phyloP scores from a whole-genome alignment of 2,888 invertebrate species.

The Rhagophthalmus giganteus region DNA sequence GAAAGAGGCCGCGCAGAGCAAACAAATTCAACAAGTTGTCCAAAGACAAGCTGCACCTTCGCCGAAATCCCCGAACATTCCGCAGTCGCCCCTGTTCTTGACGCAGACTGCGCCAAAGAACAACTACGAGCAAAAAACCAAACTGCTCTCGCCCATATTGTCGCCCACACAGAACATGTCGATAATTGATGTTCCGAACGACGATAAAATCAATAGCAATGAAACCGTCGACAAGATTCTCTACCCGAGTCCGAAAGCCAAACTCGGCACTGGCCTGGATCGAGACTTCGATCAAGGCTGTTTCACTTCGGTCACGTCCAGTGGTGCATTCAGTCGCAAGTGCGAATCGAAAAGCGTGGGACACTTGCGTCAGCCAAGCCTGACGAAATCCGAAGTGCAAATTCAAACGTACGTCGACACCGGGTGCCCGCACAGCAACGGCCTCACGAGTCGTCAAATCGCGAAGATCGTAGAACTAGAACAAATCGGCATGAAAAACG shows the following conservation, averaged over 20 bases:
- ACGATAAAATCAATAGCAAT: constrained; percentile 58
- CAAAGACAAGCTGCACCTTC: constrained; percentile 5
- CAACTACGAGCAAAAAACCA: constrained; percentile 51
- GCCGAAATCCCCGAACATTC: constrained; percentile 28
- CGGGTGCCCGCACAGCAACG: constrained; percentile 6
- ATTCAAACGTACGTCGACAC: constrained; percentile 50
- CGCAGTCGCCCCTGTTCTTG: constrained; percentile 6
- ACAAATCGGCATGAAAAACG: too few relatives aligned
- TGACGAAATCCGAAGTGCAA: constrained; percentile 71
- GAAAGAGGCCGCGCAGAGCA: constrained; percentile 3
- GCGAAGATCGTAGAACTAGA: too few relatives aligned
- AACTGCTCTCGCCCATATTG: constrained; percentile 48
- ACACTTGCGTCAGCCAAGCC: constrained; percentile 58
- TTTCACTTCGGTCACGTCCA: constrained; percentile 73
- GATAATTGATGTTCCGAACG: constrained; percentile 24
- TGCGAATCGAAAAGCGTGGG: constrained; percentile 37
- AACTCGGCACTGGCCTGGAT: constrained; percentile 55
- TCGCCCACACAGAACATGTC: constrained; percentile 50
- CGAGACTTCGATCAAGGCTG: constrained; percentile 63
- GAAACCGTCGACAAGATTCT: constrained; percentile 60
- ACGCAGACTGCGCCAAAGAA: constrained; percentile 50
- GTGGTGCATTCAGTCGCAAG: constrained; percentile 62
- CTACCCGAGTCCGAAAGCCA: constrained; percentile 49
- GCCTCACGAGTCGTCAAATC: neutral
- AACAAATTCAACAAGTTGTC: constrained; percentile 28